A percentile compares a stretch with the other conserved stretches of the same genome.
phyloP scores from a whole-genome alignment of 2,797 vertebrate species.

The Bryconaethiops microstoma region DNA sequence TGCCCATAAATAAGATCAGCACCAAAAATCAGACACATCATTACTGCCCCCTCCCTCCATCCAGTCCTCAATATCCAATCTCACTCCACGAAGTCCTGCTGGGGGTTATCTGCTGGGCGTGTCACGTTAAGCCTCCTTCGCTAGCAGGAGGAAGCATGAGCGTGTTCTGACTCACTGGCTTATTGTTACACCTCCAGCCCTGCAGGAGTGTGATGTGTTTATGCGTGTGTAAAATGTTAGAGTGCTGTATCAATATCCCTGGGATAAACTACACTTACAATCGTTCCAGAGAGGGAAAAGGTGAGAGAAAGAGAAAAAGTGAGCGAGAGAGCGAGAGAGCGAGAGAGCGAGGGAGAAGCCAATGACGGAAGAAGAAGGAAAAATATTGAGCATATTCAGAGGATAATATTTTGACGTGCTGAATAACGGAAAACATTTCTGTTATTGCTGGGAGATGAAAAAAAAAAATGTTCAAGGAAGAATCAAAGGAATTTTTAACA shows the following conservation, averaged over 20 bases:
- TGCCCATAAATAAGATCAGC: conserved; percentile 73
- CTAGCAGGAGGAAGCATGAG: neutral
- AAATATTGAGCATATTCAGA: no score
- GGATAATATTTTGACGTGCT: neutral
- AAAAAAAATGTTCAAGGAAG: neutral
- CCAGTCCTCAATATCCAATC: conserved; percentile 67
- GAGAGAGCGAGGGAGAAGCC: neutral
- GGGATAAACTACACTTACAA: conserved; percentile 42
- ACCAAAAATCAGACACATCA: conserved; percentile 73
- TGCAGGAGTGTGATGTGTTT: conserved; percentile 50
- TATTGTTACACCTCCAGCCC: conserved; percentile 51
- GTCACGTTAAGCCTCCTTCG: conserved; percentile 46
- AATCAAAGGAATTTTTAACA: neutral
- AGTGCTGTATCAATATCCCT: conserved; percentile 45
- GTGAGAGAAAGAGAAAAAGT: neutral
- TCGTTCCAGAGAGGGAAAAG: neutral
- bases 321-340: neutral
- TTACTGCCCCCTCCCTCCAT: conserved; percentile 68
- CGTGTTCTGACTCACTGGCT: conserved; percentile 56
- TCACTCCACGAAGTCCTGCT: conserved; percentile 66
- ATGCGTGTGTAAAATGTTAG: conserved; percentile 59
- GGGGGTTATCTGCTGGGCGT: conserved; percentile 64
- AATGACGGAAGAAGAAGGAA: neutral
- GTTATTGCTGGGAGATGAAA: neutral
- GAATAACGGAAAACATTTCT: neutral